Base-by-base conservation (phyloP, 2,888 invertebrate species). In the Hydriomena furcata region DNA sequence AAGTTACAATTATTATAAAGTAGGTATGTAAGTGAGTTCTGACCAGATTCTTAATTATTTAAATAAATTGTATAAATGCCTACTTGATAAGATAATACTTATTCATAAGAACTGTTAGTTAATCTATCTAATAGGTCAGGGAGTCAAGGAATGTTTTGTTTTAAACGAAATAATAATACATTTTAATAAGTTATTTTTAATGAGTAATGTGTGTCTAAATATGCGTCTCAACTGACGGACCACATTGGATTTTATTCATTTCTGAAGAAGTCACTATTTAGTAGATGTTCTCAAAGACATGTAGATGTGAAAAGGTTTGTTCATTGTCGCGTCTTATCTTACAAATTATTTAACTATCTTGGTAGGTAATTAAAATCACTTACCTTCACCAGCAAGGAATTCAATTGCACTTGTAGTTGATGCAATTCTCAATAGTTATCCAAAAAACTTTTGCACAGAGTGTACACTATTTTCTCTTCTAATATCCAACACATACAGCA, bases 401-500 rank as follows among this genome's bases (percentile, higher is more conserved):
- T 31, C 11, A 25, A 36, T 34, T 41, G 24, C 30, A 41, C 41
- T 36, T 30, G 35, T 41, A 20, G n/a, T n/a, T n/a, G 46, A 32
- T 31, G 12, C 21, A 11, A 13, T 40, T 35, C 24, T 36, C 28
- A 46, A 46, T 23, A 36, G 35, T 35, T 20, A 37, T 42, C 48
- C 48, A 40, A 47, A 32, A 12, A 52, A 55, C 24, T 49, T 32
- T 30, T 41, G 11, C 53, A 58, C 55, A 52, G 27, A 52, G 13
- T 36, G 46, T 48, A 32, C 52, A 52, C 51, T 17, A 48, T 31
- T 31, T 35, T 20, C 7, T 23, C 32, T 21, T 23, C 6, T 46
- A 37, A 27, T 40, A 50, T 50, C 27, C 27, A 44, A 40, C 43
- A 55, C 44, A 36, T 49, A 45, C 50, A 52, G 44, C 56, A 61